Percentiles rank a stretch among this genome's conserved stretches.
These are phyloP conservation scores for Falco peregrinus DNA, from an alignment of 2,797 vertebrate genomes.

Conservation along the genomic window DNA sequence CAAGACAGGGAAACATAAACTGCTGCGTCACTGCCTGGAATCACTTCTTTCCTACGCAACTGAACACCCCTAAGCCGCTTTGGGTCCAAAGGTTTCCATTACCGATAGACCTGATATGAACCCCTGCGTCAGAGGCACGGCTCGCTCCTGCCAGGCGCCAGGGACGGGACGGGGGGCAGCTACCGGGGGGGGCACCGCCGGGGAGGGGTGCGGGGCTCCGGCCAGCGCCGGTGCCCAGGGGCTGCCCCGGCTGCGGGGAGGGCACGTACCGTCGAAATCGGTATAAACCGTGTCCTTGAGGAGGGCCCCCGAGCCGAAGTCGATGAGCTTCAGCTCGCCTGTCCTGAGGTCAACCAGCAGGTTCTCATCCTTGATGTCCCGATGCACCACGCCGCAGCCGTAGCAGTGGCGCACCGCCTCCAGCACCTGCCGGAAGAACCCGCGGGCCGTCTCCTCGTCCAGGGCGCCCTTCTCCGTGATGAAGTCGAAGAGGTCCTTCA, in stretches of 20 bases:
- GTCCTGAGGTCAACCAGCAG: slow-evolving; percentile 93
- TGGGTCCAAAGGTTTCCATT: slow-evolving; percentile 42
- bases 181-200: background rate
- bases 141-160: background rate
- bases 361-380: slow-evolving; percentile 98
- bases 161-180: background rate
- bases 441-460: slow-evolving; percentile 90
- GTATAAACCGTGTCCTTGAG: slow-evolving; percentile 99
- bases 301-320: slow-evolving; percentile 96
- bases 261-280: slow-evolving; percentile 91
- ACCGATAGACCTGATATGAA: background rate
- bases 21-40: slow-evolving; percentile 83
- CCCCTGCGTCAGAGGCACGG: background rate
- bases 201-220: too few species aligned
- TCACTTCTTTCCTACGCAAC: slow-evolving; percentile 70
- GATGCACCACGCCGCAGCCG: slow-evolving; percentile 91
- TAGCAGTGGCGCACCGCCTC: slow-evolving; percentile 96
- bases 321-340: slow-evolving; percentile 95
- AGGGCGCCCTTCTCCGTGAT: slow-evolving; percentile 96
- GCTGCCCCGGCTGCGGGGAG: accelerated
- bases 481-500: slow-evolving; percentile 97
- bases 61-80: slow-evolving; percentile 18
- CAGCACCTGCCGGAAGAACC: slow-evolving; percentile 94
- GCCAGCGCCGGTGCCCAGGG: too few species aligned
- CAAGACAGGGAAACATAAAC: slow-evolving; percentile 76